Evolutionary conservation across 1,140 invertebrate species (phyloP).

Genomic region (Phymorhynchus buccinoides): DNA sequence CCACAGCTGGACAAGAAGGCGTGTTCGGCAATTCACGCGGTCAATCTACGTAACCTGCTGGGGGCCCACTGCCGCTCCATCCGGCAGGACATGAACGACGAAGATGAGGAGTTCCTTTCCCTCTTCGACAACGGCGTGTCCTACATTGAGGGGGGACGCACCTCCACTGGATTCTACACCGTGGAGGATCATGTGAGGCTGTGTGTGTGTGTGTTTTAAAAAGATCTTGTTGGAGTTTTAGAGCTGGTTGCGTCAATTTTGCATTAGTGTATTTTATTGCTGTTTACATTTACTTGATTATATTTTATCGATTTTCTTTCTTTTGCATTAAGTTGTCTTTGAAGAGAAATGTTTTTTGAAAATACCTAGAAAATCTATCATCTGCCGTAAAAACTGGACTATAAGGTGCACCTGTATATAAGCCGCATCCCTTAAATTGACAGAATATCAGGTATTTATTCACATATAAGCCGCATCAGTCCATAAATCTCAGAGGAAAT

Average conservation of each 20-base stretch:
- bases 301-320: neutral
- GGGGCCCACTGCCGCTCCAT: slow-evolving; percentile 97
- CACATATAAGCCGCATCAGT: too few relatives aligned
- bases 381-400: too few relatives aligned
- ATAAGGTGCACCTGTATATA: too few relatives aligned
- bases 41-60: slow-evolving; percentile 95
- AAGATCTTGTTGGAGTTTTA: neutral
- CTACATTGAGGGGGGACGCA: slow-evolving; percentile 97
- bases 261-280: neutral
- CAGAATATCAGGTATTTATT: too few relatives aligned
- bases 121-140: slow-evolving; percentile 94
- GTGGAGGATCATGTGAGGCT: slow-evolving; percentile 80
- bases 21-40: slow-evolving; percentile 98
- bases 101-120: slow-evolving; percentile 94
- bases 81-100: slow-evolving; percentile 96
- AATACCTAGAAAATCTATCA: too few relatives aligned
- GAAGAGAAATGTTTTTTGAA: too few relatives aligned
- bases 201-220: too few relatives aligned
- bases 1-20: slow-evolving; percentile 93
- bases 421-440: too few relatives aligned
- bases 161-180: slow-evolving; percentile 96
- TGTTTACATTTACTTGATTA: neutral
- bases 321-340: too few relatives aligned
- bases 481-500: too few relatives aligned
- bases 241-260: too few relatives aligned